Percentiles rank a stretch among this genome's conserved stretches.
Evolutionary conservation across 2,888 invertebrate genomes (phyloP).

Genomic region (Opisthograptis luteolata): DNA sequence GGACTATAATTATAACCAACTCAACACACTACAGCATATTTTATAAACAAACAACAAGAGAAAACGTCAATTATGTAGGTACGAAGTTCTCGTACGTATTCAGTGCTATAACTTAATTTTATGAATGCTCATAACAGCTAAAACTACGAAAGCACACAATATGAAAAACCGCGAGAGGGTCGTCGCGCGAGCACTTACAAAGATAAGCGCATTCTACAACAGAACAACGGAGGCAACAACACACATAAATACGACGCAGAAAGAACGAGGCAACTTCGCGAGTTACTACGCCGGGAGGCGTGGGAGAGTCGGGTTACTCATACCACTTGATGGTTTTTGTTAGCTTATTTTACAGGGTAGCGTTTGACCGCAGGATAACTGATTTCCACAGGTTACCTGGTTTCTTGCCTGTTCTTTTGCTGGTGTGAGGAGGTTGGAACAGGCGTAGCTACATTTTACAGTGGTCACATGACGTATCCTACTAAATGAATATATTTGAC

Average conservation of each 20-base stretch:
- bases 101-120: conserved; percentile 22
- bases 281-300: background rate
- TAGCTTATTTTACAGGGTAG: no score
- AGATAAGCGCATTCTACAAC: conserved; percentile 40
- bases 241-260: conserved; percentile 45
- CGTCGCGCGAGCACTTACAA: conserved; percentile 39
- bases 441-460: no score
- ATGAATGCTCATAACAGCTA: conserved; percentile 27
- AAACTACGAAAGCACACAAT: conserved; percentile 26
- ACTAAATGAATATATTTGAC: no score
- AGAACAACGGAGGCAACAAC: conserved; percentile 45
- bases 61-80: background rate
- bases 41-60: background rate
- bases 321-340: no score
- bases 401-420: no score
- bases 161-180: conserved; percentile 34
- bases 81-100: conserved; percentile 3
- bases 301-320: conserved; percentile 27
- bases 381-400: no score
- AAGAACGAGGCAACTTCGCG: conserved; percentile 29
- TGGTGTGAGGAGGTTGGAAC: no score
- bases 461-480: no score
- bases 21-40: no score
- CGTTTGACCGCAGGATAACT: no score
- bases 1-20: no score